These are phyloP conservation scores for Drosophila varians DNA, from an alignment of 1,140 invertebrate species.

Conservation along the genomic window DNA sequence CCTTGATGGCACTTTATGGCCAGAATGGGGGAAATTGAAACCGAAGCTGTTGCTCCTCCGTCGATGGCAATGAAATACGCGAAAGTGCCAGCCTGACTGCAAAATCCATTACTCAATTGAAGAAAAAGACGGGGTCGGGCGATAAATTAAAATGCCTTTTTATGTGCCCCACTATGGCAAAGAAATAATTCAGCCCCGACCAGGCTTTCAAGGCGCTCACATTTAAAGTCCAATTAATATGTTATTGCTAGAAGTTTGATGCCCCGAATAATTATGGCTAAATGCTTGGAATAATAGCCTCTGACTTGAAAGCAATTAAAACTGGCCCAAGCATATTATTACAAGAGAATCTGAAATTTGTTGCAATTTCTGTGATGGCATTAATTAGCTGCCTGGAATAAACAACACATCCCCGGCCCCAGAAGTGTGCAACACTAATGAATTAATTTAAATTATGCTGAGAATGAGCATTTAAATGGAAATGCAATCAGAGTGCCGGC, in stretches of 20 bases:
- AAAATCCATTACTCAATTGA: constrained; percentile 57
- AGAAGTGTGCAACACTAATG: constrained; percentile 26
- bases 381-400: constrained; percentile 2
- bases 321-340: background rate
- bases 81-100: constrained; percentile 25
- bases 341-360: constrained; percentile 3
- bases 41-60: constrained; percentile 41
- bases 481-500: constrained; percentile 22
- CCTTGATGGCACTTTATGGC: constrained; percentile 50
- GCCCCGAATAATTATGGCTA: background rate
- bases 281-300: background rate
- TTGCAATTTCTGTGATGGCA: background rate
- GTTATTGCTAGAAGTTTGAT: background rate
- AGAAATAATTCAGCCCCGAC: background rate
- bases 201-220: background rate
- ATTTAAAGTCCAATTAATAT: background rate
- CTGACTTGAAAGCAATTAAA: background rate
- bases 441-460: constrained; percentile 27
- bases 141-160: constrained; percentile 34
- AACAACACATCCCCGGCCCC: background rate
- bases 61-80: constrained; percentile 53
- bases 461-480: constrained; percentile 21
- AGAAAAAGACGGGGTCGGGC: background rate
- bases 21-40: constrained; percentile 37
- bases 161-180: constrained; percentile 2